Evolutionary conservation across 2,113 vertebrate genomes (phyloP), one percentile per base, ranked within the genome.

Genomic region (Cryptomyrus ogoouensis): DNA sequence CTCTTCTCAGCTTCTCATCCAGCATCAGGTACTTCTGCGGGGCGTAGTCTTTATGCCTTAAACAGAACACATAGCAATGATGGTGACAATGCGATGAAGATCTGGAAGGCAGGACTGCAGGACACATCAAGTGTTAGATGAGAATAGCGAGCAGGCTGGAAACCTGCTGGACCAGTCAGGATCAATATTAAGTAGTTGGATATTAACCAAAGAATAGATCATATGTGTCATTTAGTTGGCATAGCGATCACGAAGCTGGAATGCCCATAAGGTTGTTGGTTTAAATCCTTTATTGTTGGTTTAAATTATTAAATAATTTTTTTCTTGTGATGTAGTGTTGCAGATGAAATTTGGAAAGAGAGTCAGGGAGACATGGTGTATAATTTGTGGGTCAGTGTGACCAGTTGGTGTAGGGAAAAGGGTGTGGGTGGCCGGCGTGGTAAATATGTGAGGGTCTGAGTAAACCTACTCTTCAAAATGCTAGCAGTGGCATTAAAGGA

Each of bases 11-110:
- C 83, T 94, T 95, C 53, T 96, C 95, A 49, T 96, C 90, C 50
- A 96, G 91, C 1, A 94, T 95, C 56, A 93, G 24, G 44, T 94
- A 95, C 86, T 94, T 96, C 88, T 95, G 89, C 0, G 94, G 93
- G 0, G 94, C 96, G 2, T 5, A 15, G 62, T 95, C 94, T 91
- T 96, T 97, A 91, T 96, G 94, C 24, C 95, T 97, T 90, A 0
- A 89, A 91, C 24, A 87, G 21, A 58, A 84, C 53, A 88, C 58
- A 89, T 21, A 46, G 24, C 27, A 1, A 5, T 7, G 27, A 10
- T 15, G 15, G 46, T 47, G 12, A 35, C 6, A 12, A 44, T 35
- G 46, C 3, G 42, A 12, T 8, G 39, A 46, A 21, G 44, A 46
- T 21, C 42, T 46, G 80, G 21, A n/a, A n/a, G 7, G 12, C 44